phyloP scores from a whole-genome alignment of 2,888 invertebrate species.

The Chymomyza amoena region DNA sequence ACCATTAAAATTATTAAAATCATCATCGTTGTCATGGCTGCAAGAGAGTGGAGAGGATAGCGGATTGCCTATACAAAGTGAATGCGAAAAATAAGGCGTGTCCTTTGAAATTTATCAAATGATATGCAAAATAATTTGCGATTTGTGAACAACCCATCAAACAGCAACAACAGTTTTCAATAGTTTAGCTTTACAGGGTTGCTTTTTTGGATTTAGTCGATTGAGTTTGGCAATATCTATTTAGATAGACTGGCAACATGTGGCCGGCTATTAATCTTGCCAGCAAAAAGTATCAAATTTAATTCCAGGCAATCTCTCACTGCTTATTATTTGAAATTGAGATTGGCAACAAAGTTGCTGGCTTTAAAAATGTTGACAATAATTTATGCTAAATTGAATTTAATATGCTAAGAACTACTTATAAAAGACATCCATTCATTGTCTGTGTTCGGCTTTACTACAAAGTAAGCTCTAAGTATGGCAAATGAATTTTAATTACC shows the following conservation, averaged over 20 bases:
- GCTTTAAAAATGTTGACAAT: conserved; percentile 38
- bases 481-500: conserved; percentile 69
- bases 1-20: conserved; percentile 78
- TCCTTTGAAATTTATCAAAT: conserved; percentile 64
- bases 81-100: conserved; percentile 58
- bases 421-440: conserved; percentile 30
- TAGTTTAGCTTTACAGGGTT: neutral
- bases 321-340: neutral
- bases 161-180: conserved; percentile 29
- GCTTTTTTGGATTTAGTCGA: conserved; percentile 38
- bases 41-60: conserved; percentile 15
- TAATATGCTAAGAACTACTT: conserved; percentile 34
- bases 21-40: conserved; percentile 44
- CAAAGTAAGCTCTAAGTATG: conserved; percentile 50
- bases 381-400: conserved; percentile 66
- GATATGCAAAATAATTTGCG: conserved; percentile 65
- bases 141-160: neutral
- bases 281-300: neutral
- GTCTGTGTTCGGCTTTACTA: conserved; percentile 28
- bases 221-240: conserved; percentile 26
- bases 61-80: conserved; percentile 26
- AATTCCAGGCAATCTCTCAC: neutral
- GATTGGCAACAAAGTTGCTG: conserved; percentile 38
- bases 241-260: conserved; percentile 27
- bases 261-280: conserved; percentile 21